These are phyloP conservation scores for Eumerus sabulonum DNA, from an alignment of 2,888 invertebrate species.

Conservation along the genomic window DNA sequence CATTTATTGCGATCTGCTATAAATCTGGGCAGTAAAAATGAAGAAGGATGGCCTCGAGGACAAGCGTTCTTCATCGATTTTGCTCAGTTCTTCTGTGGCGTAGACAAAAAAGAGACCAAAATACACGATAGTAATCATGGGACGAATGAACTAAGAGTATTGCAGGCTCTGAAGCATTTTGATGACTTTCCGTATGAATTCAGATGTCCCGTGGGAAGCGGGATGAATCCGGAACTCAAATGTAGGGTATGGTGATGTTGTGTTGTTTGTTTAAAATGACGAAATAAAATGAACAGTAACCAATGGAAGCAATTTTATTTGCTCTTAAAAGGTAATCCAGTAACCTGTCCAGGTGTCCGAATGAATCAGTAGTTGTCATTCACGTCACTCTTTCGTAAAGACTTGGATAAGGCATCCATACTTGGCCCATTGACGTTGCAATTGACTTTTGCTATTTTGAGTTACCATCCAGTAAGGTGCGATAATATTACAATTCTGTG, in stretches of 20 bases:
- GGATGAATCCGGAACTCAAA: slow-evolving; percentile 74
- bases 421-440: slow-evolving; percentile 31
- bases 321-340: too few relatives aligned
- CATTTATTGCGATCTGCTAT: slow-evolving; percentile 32
- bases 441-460: too few relatives aligned
- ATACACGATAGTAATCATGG: slow-evolving; percentile 73
- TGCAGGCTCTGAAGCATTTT: slow-evolving; percentile 75
- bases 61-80: slow-evolving; percentile 75
- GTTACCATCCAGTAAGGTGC: not conserved
- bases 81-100: slow-evolving; percentile 76
- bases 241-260: slow-evolving; percentile 73
- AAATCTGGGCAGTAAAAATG: slow-evolving; percentile 9
- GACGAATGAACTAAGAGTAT: slow-evolving; percentile 74
- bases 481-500: not conserved
- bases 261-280: not conserved
- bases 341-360: not conserved
- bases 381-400: not conserved
- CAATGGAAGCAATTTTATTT: too few relatives aligned
- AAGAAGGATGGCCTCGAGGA: slow-evolving; percentile 35
- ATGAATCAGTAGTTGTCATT: not conserved
- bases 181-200: slow-evolving; percentile 75
- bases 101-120: slow-evolving; percentile 71
- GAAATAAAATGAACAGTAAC: too few relatives aligned
- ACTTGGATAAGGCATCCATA: too few relatives aligned
- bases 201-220: slow-evolving; percentile 73